Evolutionary conservation across 2,797 vertebrate genomes (phyloP), one percentile per base, ranked within the genome.

Genomic region (Lagocephalus sceleratus): DNA sequence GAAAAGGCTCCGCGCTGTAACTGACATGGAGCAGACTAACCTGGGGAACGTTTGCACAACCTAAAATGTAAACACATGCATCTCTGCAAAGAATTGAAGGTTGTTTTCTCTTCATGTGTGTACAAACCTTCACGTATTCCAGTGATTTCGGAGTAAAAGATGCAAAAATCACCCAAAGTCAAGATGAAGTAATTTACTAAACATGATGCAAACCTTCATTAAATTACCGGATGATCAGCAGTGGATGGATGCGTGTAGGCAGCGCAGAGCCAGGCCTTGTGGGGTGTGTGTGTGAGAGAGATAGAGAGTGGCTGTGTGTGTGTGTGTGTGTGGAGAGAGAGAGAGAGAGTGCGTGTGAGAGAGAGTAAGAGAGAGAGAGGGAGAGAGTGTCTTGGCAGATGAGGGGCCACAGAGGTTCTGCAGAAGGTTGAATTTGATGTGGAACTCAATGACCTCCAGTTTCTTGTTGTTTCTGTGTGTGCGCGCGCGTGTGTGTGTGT

Each of bases 341-440:
- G n/a, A 54, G n/a, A 32, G 19, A 50, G 25, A 46, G 47, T 20
- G 48, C 6, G 21, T 40, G 16, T 14, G 41, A 47, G 47, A 26
- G 60, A 23, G 29, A 51, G 67, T 8, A 60, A 17, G 32, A 15
- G 21, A 14, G 23, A 5, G 41, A 26, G 22, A 2, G 17, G 21
- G 22, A 38, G 49, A 41, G 39, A 39, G 73, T 75, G 46, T 65
- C 76, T 59, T 74, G 66, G 60, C 76, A 73, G 60, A 74, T 59
- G 68, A 54, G 47, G 32, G 65, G 54, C 48, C 48, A 32, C 8
- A 46, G 54, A 67, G n/a, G 62, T 57, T 73, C 57, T 69, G 51
- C 60, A 55, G 52, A 60, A 63, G 54, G 76, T 81, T 75, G 76
- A 63, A 78, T 81, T 77, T 71, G 32, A 59, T 62, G n/a, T n/a